Base-by-base conservation (phyloP, 2,113 vertebrate genomes). In the Otocyon megalotis region DNA sequence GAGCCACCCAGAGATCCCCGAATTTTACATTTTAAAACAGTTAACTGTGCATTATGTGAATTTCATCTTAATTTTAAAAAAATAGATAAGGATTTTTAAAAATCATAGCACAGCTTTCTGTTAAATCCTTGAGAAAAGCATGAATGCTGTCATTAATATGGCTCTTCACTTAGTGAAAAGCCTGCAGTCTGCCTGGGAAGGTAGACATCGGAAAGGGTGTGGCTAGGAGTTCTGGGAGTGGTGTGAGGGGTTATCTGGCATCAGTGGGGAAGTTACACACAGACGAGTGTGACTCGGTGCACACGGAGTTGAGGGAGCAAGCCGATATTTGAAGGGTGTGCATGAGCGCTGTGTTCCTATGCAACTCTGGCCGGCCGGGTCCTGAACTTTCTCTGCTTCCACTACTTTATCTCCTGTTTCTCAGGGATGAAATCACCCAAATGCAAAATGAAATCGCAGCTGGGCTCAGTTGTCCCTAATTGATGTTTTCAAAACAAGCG, bases 91-190 rank as follows among this genome's bases (percentile, higher is more conserved):
- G 67, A 20, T 63, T 63, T 84, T 58, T 0, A 19, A 54, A 84
- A 76, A 32, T 37, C 22, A 14, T 26, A 65, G 16, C 37, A 24
- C 17, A 22, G 56, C 32, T 86, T 56, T 87, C 26, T 16, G 2
- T 35, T 20, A 48, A 30, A 3, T 17, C n/a, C 15, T 58, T 16
- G 26, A n/a, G 60, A 80, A 54, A 63, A 35, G 8, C 3, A 19
- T 12, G 1, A 28, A 58, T 0, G 6, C 8, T 28, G 9, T 7
- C 0, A 0, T 50, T 10, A 3, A 3, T 2, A 0, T 3, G 30
- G 1, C 4, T 0, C 6, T 28, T 32, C 14, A 22, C 20, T 53
- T 15, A 1, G 48, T 1, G 7, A 4, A 13, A 37, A 48, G 16
- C 37, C 20, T 3, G 12, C 10, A 0, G 30, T 48, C 11, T 4